A percentile compares a stretch with the other conserved stretches of the same genome.
phyloP scores from a whole-genome alignment of 2,888 invertebrate genomes.

The Trichogramma dendrolimi region DNA sequence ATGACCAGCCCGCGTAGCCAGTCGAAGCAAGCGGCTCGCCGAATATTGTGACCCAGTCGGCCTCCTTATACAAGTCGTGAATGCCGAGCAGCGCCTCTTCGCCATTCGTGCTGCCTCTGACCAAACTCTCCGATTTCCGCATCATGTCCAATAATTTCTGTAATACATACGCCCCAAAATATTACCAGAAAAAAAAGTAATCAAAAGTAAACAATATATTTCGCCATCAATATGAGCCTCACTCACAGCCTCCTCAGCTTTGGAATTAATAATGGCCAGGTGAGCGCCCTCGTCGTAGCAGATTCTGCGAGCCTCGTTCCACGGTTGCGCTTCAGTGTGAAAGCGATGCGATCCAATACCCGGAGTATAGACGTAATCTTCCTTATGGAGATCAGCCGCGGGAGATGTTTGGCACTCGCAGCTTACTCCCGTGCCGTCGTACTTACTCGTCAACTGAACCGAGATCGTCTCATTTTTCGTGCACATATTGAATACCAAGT shows the following conservation, averaged over 20 bases:
- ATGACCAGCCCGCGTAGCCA: conserved; percentile 36
- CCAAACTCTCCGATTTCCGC: conserved; percentile 24
- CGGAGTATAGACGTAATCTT: conserved; percentile 36
- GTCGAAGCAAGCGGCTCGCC: conserved; percentile 35
- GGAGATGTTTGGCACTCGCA: no score
- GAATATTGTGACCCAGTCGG: conserved; percentile 38
- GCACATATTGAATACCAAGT: background rate
- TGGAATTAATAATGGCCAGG: conserved; percentile 35
- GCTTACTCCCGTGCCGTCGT: no score
- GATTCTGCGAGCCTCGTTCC: conserved; percentile 34
- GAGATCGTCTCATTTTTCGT: conserved; percentile 6
- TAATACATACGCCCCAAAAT: background rate
- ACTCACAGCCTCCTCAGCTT: conserved; percentile 33
- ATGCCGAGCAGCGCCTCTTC: conserved; percentile 37
- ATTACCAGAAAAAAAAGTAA: no score
- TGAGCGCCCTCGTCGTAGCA: conserved; percentile 35
- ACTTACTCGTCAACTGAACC: background rate
- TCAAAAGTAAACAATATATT: no score
- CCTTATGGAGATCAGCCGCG: conserved; percentile 1
- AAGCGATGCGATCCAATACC: conserved; percentile 40
- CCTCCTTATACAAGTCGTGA: conserved; percentile 37
- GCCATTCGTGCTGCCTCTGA: conserved; percentile 31
- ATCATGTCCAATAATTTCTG: conserved; percentile 35
- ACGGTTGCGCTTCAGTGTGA: conserved; percentile 28
- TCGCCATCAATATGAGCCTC: no score